These are phyloP conservation scores for Salticus scenicus DNA, from an alignment of 2,888 invertebrate genomes.

Conservation along the genomic window DNA sequence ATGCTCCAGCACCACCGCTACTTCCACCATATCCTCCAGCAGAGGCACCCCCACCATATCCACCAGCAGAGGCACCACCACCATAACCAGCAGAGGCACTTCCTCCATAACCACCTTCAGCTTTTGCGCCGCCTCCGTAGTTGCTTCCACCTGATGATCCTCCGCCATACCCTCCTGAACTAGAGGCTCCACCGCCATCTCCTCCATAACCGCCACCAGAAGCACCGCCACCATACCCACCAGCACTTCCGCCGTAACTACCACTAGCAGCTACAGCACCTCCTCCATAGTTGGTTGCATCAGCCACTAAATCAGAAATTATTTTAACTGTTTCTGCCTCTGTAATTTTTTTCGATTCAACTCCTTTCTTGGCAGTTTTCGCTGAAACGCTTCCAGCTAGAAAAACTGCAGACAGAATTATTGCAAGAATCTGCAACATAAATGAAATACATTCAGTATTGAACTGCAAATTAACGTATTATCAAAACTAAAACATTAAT, in stretches of 20 bases:
- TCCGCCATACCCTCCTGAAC: not conserved
- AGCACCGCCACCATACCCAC: conserved; percentile 16
- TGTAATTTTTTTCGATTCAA: conserved; percentile 22
- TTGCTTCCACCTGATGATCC: not conserved
- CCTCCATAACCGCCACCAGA: conserved; percentile 28
- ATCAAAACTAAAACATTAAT: too few relatives aligned
- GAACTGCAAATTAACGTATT: too few relatives aligned
- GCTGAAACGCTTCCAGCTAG: conserved; percentile 34
- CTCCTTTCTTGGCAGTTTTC: conserved; percentile 39
- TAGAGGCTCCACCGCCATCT: conserved; percentile 28
- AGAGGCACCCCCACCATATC: conserved; percentile 55
- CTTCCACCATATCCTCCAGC: conserved; percentile 13
- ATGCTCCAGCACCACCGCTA: conserved; percentile 26
- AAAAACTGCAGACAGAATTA: conserved; percentile 26
- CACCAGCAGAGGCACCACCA: conserved; percentile 34
- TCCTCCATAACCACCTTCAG: conserved; percentile 32
- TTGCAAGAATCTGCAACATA: conserved; percentile 34
- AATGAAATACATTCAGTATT: not conserved
- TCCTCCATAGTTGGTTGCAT: conserved; percentile 67
- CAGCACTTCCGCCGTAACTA: conserved; percentile 43
- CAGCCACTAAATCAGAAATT: conserved; percentile 63
- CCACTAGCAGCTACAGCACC: conserved; percentile 37
- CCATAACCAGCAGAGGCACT: conserved; percentile 31
- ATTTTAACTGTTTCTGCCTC: conserved; percentile 36
- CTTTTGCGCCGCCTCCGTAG: conserved; percentile 21